Base-by-base conservation (phyloP, 2,888 invertebrate species). In the Gibbula magus region DNA sequence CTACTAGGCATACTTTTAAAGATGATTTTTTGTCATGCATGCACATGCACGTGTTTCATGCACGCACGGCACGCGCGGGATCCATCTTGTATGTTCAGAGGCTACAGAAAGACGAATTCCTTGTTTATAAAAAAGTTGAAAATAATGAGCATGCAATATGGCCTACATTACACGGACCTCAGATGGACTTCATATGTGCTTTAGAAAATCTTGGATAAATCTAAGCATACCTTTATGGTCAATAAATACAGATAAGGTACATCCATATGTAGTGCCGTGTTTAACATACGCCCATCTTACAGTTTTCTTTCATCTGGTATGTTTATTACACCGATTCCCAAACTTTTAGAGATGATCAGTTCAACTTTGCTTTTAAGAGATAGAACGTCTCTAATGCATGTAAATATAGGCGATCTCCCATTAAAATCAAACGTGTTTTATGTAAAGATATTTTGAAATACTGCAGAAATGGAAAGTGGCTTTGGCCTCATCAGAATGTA, bases 61-160 rank as follows among this genome's bases (percentile, higher is more conserved):
- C 61, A 61, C 61, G 61, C 61, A 29, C 61, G 61, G 61, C 61
- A 61, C 61, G 61, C 61, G 61, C 61, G 25, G n/a, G 29, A 61
- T 25, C 61, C 29, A 61, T 25, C 61, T 25, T 61, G 18, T 29
- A 61, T 61, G 29, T 29, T 29, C 61, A 29, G 29, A n/a, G 20
- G 29, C 25, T 61, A 29, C 29, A 61, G 25, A 61, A 29, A 25
- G 61, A 61, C 22, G 61, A 61, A 61, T 61, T 25, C 61, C 29
- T 61, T n/a, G 61, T 29, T 61, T 61, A 61, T 61, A 61, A 61
- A n/a, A 61, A 61, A 61, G 61, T 61, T 61, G 22, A 29, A 61
- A 61, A 22, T 61, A 61, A 61, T 25, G 25, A 61, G 61, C 16
- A 16, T 25, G 29, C 61, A 61, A 61, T 61, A 61, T 61, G 61